These are phyloP conservation scores for Engraulis encrasicolus DNA, from an alignment of 2,113 vertebrate genomes.

Conservation along the genomic window DNA sequence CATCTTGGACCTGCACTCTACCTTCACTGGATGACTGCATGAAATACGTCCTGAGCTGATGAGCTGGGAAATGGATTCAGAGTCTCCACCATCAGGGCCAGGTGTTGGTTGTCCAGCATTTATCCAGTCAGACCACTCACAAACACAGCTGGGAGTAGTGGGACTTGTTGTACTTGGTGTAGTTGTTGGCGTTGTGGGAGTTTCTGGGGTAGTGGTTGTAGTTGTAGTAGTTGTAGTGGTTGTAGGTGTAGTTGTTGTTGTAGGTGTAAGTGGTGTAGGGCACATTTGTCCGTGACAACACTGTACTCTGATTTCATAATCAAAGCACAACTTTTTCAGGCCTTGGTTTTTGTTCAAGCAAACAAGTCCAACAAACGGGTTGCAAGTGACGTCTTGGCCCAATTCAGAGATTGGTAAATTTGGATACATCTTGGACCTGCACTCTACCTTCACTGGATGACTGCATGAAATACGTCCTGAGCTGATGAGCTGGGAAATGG, in stretches of 20 bases:
- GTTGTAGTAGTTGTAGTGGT: not conserved
- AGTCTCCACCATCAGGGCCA: conserved; percentile 38
- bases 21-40: conserved; percentile 20
- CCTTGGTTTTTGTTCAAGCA: conserved; percentile 62
- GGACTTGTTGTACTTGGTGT: not conserved
- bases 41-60: conserved; percentile 14
- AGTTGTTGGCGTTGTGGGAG: not conserved
- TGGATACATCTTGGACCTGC: conserved; percentile 41
- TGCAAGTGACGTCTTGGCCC: conserved; percentile 45
- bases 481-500: conserved; percentile 31
- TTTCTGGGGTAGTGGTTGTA: not conserved
- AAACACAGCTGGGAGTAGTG: not conserved
- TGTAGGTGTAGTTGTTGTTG: not conserved
- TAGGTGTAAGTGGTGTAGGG: not conserved
- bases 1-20: conserved; percentile 38
- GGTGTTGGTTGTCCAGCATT: conserved; percentile 33
- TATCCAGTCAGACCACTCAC: conserved; percentile 38
- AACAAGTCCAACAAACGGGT: conserved; percentile 40
- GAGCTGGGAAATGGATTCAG: conserved; percentile 36
- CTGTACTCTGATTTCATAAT: conserved; percentile 48
- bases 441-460: conserved; percentile 34
- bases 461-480: not conserved
- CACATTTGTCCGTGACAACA: too few relatives aligned
- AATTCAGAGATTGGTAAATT: conserved; percentile 14
- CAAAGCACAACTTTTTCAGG: conserved; percentile 52